phyloP scores from a whole-genome alignment of 2,797 vertebrate species.

The Bryconaethiops microstoma region DNA sequence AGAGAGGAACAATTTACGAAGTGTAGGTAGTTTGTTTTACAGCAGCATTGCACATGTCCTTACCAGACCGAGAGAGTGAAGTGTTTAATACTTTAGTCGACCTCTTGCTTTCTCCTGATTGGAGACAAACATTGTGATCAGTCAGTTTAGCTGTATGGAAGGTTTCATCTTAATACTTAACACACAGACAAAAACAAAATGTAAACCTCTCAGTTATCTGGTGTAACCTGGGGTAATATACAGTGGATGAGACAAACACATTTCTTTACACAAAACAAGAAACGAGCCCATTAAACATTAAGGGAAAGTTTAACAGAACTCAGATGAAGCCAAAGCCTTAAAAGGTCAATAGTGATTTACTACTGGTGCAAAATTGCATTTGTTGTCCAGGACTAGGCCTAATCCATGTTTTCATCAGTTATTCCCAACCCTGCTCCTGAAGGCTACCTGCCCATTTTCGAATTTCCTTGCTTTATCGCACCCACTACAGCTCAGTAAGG shows the following conservation, averaged over 20 bases:
- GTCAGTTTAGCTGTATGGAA: not conserved
- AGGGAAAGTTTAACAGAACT: not conserved
- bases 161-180: not conserved
- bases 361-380: too few relatives aligned
- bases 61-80: not conserved
- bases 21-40: not conserved
- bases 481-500: too few relatives aligned
- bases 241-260: not conserved
- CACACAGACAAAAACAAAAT: not conserved
- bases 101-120: not conserved
- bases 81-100: not conserved
- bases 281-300: not conserved
- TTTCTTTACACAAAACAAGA: slow-evolving; percentile 14
- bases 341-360: too few relatives aligned
- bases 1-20: not conserved
- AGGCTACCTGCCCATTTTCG: too few relatives aligned
- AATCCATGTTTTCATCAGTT: not conserved
- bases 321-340: not conserved
- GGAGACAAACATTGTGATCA: not conserved
- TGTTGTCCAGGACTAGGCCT: not conserved
- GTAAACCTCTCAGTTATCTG: not conserved
- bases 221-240: not conserved
- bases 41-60: not conserved
- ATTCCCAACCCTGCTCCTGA: too few relatives aligned
- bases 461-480: too few relatives aligned